Conservation (phyloP, 1,140 invertebrate species). For the Scaptomyza hsui region DNA sequence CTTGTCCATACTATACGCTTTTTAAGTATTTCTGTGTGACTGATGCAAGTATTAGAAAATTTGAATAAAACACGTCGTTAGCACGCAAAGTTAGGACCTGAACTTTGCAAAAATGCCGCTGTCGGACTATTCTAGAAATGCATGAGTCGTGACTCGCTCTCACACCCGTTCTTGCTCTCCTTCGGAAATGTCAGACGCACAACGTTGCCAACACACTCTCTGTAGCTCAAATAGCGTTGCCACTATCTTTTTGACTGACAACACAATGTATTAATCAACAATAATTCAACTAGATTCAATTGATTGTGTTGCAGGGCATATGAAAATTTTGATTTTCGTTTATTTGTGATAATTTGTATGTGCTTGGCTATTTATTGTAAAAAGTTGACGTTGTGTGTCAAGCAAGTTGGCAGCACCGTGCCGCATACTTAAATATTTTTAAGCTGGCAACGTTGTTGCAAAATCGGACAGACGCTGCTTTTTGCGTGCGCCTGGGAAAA, state of each 20-base stretch:
- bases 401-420: slow-evolving; percentile 33
- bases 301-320: not conserved
- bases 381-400: not conserved
- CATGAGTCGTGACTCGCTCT: slow-evolving; percentile 31
- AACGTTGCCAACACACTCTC: slow-evolving; percentile 33
- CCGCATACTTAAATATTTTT: slow-evolving; percentile 28
- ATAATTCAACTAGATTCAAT: not conserved
- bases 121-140: slow-evolving; percentile 72
- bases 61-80: slow-evolving; percentile 41
- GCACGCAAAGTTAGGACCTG: slow-evolving; percentile 19
- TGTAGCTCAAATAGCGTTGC: not conserved
- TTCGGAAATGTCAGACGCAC: slow-evolving; percentile 22
- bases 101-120: slow-evolving; percentile 69
- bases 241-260: slow-evolving; percentile 3
- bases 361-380: not conserved
- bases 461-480: slow-evolving; percentile 72
- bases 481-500: slow-evolving; percentile 60
- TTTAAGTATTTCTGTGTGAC: not conserved
- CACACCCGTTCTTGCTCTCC: slow-evolving; percentile 6
- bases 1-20: slow-evolving; percentile 36
- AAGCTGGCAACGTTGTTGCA: slow-evolving; percentile 45
- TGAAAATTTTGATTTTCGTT: not conserved
- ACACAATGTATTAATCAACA: not conserved
- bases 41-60: slow-evolving; percentile 13
- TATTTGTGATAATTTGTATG: not conserved